Base-by-base conservation (phyloP, 2,888 invertebrate species). In the Fragum fragum region DNA sequence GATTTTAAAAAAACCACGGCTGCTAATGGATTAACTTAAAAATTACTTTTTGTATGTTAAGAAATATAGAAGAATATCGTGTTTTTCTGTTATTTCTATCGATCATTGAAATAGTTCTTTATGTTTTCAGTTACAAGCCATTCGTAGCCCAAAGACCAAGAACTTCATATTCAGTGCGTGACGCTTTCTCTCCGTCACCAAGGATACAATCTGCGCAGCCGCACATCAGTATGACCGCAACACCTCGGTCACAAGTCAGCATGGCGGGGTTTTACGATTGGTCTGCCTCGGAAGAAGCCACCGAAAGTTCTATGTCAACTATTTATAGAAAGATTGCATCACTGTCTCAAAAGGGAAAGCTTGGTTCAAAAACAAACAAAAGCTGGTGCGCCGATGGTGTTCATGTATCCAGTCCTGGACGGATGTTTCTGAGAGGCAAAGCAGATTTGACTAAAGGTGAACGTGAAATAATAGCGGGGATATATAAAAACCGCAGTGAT, bases 391-490 rank as follows among this genome's bases (percentile, higher is more conserved):
- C 79, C 6, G 85, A 84, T 63, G 88, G 86, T 3, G 57, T 87
- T 29, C 70, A 86, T 66, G 28, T 90, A 11, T 47, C 47, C 2
- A 89, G 81, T 70, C 88, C 90, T 0, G 91, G 92, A 0, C 70
- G 91, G 63, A 90, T 92, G 91, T 92, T 92, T 59, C 63, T 90
- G 6, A 72, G 90, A 26, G 90, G 91, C 74, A 92, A 92, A 66
- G 90, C 88, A 18, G 87, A 85, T n/a, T 80, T 92, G 29, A 92
- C 92, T n/a, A 90, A 90, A 78, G 92, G 92, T 1, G 92, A 92
- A 76, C 83, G 87, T 55, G 92, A 92, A 80, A 91, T 92, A 29
- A 92, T 92, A 57, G 88, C 90, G 18, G 92, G 92, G 14, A 92
- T 92, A 29, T 91, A 87, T 85, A 89, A 86, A 76, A 92, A 92